Evolutionary conservation across 2,113 vertebrate species (phyloP), one percentile per base, ranked within the genome.

Genomic region (Phaetusa simplex): DNA sequence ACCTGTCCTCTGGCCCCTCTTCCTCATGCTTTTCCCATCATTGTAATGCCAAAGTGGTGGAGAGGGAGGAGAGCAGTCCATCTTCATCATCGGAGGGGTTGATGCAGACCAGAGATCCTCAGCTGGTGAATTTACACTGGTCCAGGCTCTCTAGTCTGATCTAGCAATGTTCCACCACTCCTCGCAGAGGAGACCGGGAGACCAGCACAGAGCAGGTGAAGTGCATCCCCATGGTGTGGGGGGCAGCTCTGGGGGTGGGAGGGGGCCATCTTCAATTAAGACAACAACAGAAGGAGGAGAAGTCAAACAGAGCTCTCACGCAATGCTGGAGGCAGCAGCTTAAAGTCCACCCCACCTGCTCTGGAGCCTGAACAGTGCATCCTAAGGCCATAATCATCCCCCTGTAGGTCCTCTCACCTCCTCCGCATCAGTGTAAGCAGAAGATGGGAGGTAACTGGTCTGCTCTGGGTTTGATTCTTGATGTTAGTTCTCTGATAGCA

Each of bases 191-290:
- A 55, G 9, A 70, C 5, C 32, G 17, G 30, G 77, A 56, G 73
- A 56, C 8, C 69, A 79, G 52, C 32, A 30, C 32, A 42, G 27
- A 65, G 52, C 52, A n/a, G 26, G 20, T 23, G 26, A 70, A 65
- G 17, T 4, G 3, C n/a, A 32, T 22, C 18, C 27, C 23, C 30
- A 6, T 0, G 1, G 36, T 2, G 13, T 8, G 12, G 9, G 16
- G 30, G 72, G n/a, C 82, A 80, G 43, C 38, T 24, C 30, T 26
- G 6, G 4, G 20, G 23, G 17, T 11, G 29, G 18, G 19, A 61
- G 65, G 23, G 20, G 27, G 24, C 59, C 38, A 24, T 9, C 26
- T 38, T 30, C 32, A 71, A 58, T n/a, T 9, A 45, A 70, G 62
- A 61, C n/a, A 52, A 29, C 1, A 12, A 21, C 62, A 69, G 65